Conservation (phyloP, 2,113 vertebrate genomes). For the Clinocottus analis region DNA sequence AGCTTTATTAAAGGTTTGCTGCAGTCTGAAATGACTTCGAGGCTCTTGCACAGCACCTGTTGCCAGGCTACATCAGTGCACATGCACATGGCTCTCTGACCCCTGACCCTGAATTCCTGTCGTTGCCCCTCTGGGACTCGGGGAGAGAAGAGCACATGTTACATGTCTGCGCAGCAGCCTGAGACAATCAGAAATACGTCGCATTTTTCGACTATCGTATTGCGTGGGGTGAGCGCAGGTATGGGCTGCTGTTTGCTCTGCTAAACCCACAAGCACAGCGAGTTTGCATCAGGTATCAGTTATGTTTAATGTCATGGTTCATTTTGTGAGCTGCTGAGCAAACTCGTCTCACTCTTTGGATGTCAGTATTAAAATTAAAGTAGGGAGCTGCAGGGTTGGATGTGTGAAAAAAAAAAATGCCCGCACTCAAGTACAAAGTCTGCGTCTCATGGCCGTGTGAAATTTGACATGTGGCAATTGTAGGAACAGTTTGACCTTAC, state of each 20-base stretch:
- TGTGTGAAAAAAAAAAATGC: slow-evolving; percentile 51
- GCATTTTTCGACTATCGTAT: not conserved
- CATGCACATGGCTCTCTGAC: slow-evolving; percentile 59
- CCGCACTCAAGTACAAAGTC: slow-evolving; percentile 35
- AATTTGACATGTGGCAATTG: slow-evolving; percentile 58
- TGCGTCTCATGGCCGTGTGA: slow-evolving; percentile 60
- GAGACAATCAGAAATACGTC: slow-evolving; percentile 32
- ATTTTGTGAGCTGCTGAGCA: not conserved
- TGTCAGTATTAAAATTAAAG: slow-evolving; percentile 16
- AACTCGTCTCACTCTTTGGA: not conserved
- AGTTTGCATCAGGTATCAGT: not conserved
- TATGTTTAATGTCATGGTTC: not conserved
- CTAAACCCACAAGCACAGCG: not conserved
- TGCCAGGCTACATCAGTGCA: slow-evolving; percentile 68
- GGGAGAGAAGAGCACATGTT: slow-evolving; percentile 63
- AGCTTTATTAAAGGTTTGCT: slow-evolving; percentile 21
- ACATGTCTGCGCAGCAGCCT: slow-evolving; percentile 55
- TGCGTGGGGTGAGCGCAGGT: not conserved
- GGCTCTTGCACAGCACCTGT: slow-evolving; percentile 69
- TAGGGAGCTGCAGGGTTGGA: slow-evolving; percentile 24
- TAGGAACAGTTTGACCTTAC: slow-evolving; percentile 50
- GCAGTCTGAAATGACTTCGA: slow-evolving; percentile 20
- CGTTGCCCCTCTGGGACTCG: slow-evolving; percentile 59
- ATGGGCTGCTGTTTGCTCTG: not conserved
- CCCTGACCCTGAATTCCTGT: slow-evolving; percentile 71